Base-by-base conservation (phyloP, 2,888 invertebrate species). In the Barypeithes pellucidus region DNA sequence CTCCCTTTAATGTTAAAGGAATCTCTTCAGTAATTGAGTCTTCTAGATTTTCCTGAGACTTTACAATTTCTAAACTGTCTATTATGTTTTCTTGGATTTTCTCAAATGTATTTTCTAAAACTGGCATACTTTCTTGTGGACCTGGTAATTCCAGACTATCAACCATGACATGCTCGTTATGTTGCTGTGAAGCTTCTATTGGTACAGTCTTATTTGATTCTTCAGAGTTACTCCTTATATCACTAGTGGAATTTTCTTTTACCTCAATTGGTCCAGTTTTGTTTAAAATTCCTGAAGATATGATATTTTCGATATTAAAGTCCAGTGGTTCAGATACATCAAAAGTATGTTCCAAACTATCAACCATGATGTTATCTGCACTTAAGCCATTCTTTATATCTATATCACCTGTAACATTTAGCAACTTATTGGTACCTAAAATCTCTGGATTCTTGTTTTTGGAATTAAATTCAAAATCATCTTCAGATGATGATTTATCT, bases 381-480 rank as follows among this genome's bases (percentile, higher is more conserved):
- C 1, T 3, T 16, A 45, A 1, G 2, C 9, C 14, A 50, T 50
- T 22, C 11, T 8, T 11, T 22, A 12, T 50, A 14, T 20, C 50
- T 22, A 22, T 20, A 22, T 22, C 50, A 11, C 2, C 16, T 18
- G 45, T 45, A 45, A 45, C 7, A 18, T 45, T 9, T 18, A 18
- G 45, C 16, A 45, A 45, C 5, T 45, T 45, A 14, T 45, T 45
- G 1, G 16, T 7, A 18, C 16, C 16, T 45, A 9, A 9, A 22
- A 50, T 20, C 12, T 54, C 16, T 33, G 54, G 16, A 4, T 24
- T 52, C 1, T 33, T 29, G 24, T 14, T 54, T 18, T 62, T 47
- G 33, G 0, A 22, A 47, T 62, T 47, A 18, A 62, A 62, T 18
- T 62, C 62, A 33, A 62, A 16, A 18, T 62, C 62, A 12, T 62